Evolutionary conservation across 2,797 vertebrate species (phyloP).

Genomic region (Benthosema pterotum): DNA sequence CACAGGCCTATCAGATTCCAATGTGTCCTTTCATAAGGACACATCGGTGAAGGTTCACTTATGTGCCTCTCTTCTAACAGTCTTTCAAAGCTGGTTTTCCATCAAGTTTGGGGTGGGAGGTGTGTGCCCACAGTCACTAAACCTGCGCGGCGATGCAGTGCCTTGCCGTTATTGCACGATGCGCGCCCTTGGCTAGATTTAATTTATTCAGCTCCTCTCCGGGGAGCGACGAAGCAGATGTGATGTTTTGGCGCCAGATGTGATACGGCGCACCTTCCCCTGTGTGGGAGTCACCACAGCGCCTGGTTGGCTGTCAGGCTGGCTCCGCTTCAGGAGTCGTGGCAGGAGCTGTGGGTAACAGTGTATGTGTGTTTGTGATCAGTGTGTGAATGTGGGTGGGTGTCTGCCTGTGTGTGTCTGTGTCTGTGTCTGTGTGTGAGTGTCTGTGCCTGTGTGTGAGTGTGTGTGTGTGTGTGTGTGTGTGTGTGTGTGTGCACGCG

Average conservation of each 20-base stretch:
- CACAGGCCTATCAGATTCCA: neutral
- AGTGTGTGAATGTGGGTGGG: neutral
- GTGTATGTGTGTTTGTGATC: neutral
- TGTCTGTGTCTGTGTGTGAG: constrained; percentile 5
- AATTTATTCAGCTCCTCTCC: constrained; percentile 60
- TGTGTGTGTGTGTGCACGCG: constrained; percentile 20
- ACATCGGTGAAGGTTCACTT: constrained; percentile 3
- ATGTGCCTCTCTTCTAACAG: constrained; percentile 5
- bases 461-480: constrained; percentile 18
- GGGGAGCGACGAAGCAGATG: constrained; percentile 70
- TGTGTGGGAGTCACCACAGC: constrained; percentile 45
- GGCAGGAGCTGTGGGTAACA: neutral
- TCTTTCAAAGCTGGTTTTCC: constrained; percentile 37
- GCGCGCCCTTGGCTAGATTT: constrained; percentile 51
- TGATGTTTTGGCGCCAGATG: constrained; percentile 74
- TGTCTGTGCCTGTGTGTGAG: constrained; percentile 13
- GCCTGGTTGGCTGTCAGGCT: constrained; percentile 66
- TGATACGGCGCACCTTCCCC: constrained; percentile 57
- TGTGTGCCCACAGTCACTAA: constrained; percentile 50
- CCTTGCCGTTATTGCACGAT: constrained; percentile 33
- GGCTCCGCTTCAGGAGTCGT: constrained; percentile 57
- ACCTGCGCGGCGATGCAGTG: constrained; percentile 41
- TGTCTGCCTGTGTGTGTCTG: constrained; percentile 2
- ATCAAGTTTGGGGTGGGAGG: constrained; percentile 39
- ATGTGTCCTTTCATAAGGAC: constrained; percentile 22